Conservation (phyloP, 1,140 invertebrate genomes). For the Littorina saxatilis region DNA sequence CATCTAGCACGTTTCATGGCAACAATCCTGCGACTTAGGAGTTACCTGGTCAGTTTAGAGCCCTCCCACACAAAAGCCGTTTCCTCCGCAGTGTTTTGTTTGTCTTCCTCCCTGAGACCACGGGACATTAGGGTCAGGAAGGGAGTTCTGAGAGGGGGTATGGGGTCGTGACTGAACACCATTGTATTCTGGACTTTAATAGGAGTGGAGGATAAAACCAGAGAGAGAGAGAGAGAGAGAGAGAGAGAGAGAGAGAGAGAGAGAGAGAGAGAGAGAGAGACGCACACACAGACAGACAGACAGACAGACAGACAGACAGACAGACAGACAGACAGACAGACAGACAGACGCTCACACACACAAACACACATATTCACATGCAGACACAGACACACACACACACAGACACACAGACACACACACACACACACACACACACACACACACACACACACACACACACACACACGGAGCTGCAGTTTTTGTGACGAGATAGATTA, state of each 20-base stretch:
- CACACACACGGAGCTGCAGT: not conserved
- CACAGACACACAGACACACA: not conserved
- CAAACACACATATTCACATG: not conserved
- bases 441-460: not conserved
- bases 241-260: not conserved
- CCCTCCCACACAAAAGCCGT: no score
- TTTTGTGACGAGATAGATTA: no score
- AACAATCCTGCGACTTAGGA: no score
- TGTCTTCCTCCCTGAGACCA: no score
- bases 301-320: not conserved
- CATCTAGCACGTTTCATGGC: no score
- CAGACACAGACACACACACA: not conserved
- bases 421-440: not conserved
- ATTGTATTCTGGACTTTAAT: no score
- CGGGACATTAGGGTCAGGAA: no score
- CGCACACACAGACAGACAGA: conserved; percentile 1
- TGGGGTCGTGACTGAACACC: no score
- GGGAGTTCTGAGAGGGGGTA: no score
- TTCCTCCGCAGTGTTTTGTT: no score
- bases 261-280: conserved; percentile 21
- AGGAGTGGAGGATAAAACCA: not conserved
- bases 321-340: not conserved
- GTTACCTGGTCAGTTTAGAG: no score
- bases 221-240: conserved; percentile 21
- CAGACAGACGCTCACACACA: no score